Percentiles rank a stretch among this genome's conserved stretches.
Evolutionary conservation across 2,888 invertebrate genomes (phyloP).

Genomic region (Copidosoma aretas): DNA sequence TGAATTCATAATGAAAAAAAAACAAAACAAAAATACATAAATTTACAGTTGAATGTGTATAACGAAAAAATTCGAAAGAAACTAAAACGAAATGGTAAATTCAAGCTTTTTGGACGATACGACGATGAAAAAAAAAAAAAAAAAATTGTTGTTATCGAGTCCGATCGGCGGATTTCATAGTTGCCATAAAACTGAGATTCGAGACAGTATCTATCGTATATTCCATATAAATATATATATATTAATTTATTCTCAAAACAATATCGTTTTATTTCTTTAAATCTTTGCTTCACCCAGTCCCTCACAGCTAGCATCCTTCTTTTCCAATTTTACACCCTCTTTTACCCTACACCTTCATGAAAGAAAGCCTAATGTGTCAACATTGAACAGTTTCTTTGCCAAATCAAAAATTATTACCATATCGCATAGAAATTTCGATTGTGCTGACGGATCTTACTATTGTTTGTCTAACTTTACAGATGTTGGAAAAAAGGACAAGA

Average conservation of each 20-base stretch:
- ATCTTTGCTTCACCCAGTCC: constrained; percentile 4
- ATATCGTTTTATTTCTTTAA: constrained; percentile 27
- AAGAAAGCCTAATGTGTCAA: too few relatives aligned
- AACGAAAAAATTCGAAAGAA: background rate
- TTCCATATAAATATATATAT: constrained; percentile 59
- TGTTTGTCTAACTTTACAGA: too few relatives aligned
- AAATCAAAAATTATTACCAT: too few relatives aligned
- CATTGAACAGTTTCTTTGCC: too few relatives aligned
- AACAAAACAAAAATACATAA: too few relatives aligned
- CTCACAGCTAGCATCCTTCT: background rate
- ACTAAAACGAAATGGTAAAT: constrained; percentile 13
- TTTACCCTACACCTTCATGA: background rate
- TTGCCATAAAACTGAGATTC: constrained; percentile 56
- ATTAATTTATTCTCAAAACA: constrained; percentile 63
- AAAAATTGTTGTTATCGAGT: constrained; percentile 43
- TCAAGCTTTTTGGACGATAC: constrained; percentile 33
- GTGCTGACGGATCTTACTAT: too few relatives aligned
- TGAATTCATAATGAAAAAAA: constrained; percentile 33
- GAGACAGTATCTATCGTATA: constrained; percentile 61
- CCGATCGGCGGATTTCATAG: constrained; percentile 41
- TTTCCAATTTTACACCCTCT: background rate
- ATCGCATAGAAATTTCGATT: too few relatives aligned
- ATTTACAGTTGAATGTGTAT: constrained; percentile 35
- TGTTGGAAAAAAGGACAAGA: too few relatives aligned
- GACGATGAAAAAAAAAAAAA: constrained; percentile 47